Evolutionary conservation across 1,140 invertebrate genomes (phyloP).

Genomic region (Zophobas morio): DNA sequence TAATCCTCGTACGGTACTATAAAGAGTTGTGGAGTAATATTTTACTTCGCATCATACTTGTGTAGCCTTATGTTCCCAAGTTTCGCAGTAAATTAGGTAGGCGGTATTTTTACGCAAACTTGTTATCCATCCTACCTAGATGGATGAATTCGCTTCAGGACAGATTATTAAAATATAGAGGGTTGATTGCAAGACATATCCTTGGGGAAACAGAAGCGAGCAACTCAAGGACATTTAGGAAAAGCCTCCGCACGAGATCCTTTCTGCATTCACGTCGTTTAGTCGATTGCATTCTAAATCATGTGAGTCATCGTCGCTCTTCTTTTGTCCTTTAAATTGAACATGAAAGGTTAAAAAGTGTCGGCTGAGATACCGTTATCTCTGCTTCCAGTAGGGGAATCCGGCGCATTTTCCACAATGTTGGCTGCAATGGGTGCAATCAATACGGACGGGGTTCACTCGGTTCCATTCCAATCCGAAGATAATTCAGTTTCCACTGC

Average conservation of each 20-base stretch:
- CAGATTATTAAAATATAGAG: conserved; percentile 15
- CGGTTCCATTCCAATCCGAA: conserved; percentile 54
- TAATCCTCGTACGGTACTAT: too few relatives aligned
- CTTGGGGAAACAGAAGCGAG: conserved; percentile 6
- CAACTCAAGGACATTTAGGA: conserved; percentile 4
- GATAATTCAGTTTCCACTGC: conserved; percentile 58
- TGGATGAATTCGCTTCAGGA: conserved; percentile 12
- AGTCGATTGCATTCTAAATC: conserved; percentile 43
- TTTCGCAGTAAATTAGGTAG: background rate
- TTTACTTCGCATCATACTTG: too few relatives aligned
- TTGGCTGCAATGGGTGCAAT: conserved; percentile 54
- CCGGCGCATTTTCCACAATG: conserved; percentile 54
- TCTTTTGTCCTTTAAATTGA: conserved; percentile 49
- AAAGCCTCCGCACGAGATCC: conserved; percentile 3
- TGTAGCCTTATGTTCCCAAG: too few relatives aligned
- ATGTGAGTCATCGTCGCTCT: conserved; percentile 44
- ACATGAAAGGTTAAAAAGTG: conserved; percentile 50
- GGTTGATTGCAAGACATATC: conserved; percentile 24
- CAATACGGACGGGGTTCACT: conserved; percentile 46
- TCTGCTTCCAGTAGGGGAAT: conserved; percentile 50
- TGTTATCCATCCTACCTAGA: conserved; percentile 18
- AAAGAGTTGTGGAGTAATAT: too few relatives aligned
- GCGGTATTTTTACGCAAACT: conserved; percentile 18
- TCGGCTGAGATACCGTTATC: conserved; percentile 49
- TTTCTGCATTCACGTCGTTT: conserved; percentile 26